Evolutionary conservation across 2,113 vertebrate genomes (phyloP).

Genomic region (Cebus imitator): DNA sequence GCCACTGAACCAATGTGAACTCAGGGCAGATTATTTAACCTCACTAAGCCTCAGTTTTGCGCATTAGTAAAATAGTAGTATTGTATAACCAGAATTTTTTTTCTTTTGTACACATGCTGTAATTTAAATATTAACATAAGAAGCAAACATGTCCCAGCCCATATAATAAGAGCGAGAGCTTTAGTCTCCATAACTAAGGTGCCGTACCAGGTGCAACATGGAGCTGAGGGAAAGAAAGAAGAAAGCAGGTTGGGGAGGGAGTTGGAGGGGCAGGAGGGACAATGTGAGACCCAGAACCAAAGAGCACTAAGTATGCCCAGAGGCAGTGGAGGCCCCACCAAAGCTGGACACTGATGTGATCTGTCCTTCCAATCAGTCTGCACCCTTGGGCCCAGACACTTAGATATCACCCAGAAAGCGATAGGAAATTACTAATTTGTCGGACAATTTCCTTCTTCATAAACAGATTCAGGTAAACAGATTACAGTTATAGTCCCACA

Average conservation of each 20-base stretch:
- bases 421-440: background rate
- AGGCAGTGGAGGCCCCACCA: background rate
- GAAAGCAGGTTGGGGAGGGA: background rate
- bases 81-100: background rate
- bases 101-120: background rate
- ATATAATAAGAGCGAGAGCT: background rate
- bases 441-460: conserved; percentile 26
- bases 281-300: background rate
- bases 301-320: background rate
- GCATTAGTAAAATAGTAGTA: background rate
- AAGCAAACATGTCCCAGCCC: background rate
- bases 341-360: background rate
- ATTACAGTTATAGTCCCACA: background rate
- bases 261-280: accelerated
- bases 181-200: background rate
- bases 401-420: background rate
- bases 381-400: background rate
- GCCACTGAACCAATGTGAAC: background rate
- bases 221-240: background rate
- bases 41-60: background rate
- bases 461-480: background rate
- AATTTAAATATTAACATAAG: background rate
- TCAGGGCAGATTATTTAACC: background rate
- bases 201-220: background rate
- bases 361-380: background rate